Conservation (phyloP, 2,113 vertebrate species). For the Sander lucioperca region DNA sequence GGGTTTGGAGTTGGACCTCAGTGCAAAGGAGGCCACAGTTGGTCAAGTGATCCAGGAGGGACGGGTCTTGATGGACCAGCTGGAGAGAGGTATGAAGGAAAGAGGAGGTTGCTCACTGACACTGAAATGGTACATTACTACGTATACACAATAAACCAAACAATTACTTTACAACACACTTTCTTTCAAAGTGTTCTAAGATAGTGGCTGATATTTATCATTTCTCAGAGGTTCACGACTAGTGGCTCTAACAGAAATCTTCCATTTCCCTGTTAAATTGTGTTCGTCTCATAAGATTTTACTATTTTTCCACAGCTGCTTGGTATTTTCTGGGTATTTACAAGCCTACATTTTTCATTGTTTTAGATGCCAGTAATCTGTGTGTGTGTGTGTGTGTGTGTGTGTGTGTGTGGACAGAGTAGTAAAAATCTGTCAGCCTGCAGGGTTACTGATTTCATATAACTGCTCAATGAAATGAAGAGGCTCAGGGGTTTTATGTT, state of each 20-base stretch:
- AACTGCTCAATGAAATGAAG: conserved; percentile 44
- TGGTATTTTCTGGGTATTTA: conserved; percentile 60
- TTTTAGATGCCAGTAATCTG: conserved; percentile 36
- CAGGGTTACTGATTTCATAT: conserved; percentile 56
- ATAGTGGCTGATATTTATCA: neutral
- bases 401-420: conserved; percentile 12
- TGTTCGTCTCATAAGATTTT: conserved; percentile 39
- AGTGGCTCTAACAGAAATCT: conserved; percentile 15
- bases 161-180: neutral
- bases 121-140: neutral
- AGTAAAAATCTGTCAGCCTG: conserved; percentile 54
- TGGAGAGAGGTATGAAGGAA: conserved; percentile 88
- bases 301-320: conserved; percentile 51
- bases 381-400: conserved; percentile 28
- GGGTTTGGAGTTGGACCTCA: conserved; percentile 86
- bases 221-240: neutral
- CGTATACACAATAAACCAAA: neutral
- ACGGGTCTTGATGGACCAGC: conserved; percentile 86
- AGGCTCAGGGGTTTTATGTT: conserved; percentile 50
- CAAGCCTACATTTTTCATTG: conserved; percentile 12
- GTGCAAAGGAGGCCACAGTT: conserved; percentile 81
- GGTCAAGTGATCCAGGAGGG: conserved; percentile 84
- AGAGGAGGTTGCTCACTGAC: neutral
- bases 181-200: neutral
- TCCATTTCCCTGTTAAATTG: conserved; percentile 34